Evolutionary conservation across 2,113 vertebrate genomes (phyloP).

Genomic region (Semnopithecus entellus): DNA sequence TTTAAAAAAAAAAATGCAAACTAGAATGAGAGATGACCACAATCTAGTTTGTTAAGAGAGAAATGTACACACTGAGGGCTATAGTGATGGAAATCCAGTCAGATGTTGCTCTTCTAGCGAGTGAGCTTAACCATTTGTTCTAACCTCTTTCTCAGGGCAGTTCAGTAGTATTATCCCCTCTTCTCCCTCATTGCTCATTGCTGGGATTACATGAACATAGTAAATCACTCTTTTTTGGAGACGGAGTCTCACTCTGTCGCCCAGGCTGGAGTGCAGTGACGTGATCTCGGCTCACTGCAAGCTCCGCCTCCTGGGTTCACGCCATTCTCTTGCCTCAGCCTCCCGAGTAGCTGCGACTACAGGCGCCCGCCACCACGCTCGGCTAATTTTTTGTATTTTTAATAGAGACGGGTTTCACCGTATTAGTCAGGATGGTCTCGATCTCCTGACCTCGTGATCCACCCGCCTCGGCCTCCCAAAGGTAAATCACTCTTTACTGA

Average conservation of each 20-base stretch:
- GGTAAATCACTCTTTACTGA: neutral
- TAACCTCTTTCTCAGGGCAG: neutral
- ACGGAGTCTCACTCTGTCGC: too few relatives aligned
- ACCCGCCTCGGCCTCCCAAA: too few relatives aligned
- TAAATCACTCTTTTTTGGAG: neutral
- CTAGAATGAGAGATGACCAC: neutral
- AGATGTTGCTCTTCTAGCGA: neutral
- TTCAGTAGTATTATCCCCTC: rapidly evolving
- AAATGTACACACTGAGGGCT: neutral
- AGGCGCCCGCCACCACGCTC: rapidly evolving
- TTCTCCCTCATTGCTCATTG: neutral
- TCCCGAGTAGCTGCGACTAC: too few relatives aligned
- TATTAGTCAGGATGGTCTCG: too few relatives aligned
- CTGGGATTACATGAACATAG: neutral
- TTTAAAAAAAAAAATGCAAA: neutral
- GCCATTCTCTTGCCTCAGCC: too few relatives aligned
- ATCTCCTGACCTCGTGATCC: too few relatives aligned
- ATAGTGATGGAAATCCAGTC: too few relatives aligned
- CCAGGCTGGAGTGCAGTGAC: too few relatives aligned
- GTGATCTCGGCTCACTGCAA: too few relatives aligned
- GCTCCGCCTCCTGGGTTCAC: too few relatives aligned
- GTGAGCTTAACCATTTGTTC: neutral
- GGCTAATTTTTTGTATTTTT: too few relatives aligned
- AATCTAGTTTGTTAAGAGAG: neutral
- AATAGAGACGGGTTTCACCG: too few relatives aligned